Percentiles rank a stretch among this genome's conserved stretches.
Conservation (phyloP, 2,113 vertebrate genomes). For the Saiga tatarica region DNA sequence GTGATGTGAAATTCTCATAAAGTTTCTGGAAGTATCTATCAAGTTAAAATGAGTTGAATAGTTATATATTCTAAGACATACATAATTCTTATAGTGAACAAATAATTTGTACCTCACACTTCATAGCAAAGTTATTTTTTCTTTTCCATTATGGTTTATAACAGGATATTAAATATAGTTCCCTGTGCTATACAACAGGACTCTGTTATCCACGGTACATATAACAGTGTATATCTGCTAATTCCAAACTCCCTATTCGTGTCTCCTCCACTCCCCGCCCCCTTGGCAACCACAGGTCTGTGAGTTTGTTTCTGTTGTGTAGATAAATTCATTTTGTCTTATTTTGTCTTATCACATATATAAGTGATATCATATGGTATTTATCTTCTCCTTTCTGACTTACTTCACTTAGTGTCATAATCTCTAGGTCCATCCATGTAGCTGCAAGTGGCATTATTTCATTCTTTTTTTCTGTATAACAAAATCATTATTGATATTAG, state of each 20-base stretch:
- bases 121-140: not conserved
- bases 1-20: not conserved
- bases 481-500: not conserved
- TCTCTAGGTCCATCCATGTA: not conserved
- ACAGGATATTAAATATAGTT: not conserved
- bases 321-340: not conserved
- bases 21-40: not conserved
- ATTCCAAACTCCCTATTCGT: not conserved
- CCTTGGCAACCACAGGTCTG: not conserved
- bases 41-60: not conserved
- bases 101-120: not conserved
- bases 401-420: not conserved
- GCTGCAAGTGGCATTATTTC: not conserved
- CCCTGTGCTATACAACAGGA: not conserved
- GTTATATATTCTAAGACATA: not conserved
- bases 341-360: too few species aligned
- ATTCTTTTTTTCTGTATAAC: not conserved
- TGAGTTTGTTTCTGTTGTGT: not conserved
- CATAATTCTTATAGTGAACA: not conserved
- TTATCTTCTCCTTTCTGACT: not conserved
- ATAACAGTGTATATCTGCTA: not conserved
- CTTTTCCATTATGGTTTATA: not conserved
- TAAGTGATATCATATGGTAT: not conserved
- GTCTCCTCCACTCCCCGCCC: not conserved
- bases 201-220: not conserved